phyloP scores from a whole-genome alignment of 2,888 invertebrate genomes.

The Flexamia atlantica region DNA sequence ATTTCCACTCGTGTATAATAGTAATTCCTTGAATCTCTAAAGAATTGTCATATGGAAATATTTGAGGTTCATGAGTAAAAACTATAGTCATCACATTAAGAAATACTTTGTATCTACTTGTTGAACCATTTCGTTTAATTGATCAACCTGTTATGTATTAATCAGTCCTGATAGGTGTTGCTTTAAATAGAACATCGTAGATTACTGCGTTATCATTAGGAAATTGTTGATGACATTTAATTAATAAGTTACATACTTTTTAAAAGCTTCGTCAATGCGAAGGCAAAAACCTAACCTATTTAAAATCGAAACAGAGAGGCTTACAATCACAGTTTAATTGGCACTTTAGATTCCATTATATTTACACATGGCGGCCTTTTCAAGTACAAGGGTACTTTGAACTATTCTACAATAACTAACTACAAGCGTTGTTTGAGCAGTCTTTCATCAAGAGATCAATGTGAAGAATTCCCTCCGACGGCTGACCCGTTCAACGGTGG shows the following conservation, averaged over 20 bases:
- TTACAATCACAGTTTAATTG: slow-evolving; percentile 49
- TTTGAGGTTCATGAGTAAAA: too few relatives aligned
- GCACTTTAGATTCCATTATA: slow-evolving; percentile 47
- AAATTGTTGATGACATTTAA: not conserved
- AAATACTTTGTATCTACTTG: too few relatives aligned
- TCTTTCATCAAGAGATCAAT: slow-evolving; percentile 38
- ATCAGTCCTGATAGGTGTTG: not conserved
- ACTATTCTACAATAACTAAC: slow-evolving; percentile 46
- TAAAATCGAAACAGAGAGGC: slow-evolving; percentile 34
- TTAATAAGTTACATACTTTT: not conserved
- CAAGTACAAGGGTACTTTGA: slow-evolving; percentile 26
- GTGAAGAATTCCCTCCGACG: not conserved
- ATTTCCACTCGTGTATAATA: too few relatives aligned
- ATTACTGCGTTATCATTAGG: not conserved
- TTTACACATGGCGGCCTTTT: slow-evolving; percentile 58
- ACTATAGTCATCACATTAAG: too few relatives aligned
- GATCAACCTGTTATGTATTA: too few relatives aligned
- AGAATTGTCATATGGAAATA: too few relatives aligned
- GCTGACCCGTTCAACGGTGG: slow-evolving; percentile 11
- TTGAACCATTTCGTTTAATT: too few relatives aligned
- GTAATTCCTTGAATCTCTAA: too few relatives aligned
- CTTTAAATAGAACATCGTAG: not conserved
- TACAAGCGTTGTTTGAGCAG: slow-evolving; percentile 51
- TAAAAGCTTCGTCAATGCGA: not conserved
- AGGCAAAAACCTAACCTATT: not conserved